phyloP scores from a whole-genome alignment of 2,888 invertebrate species.

The Crepidodera aurea region DNA sequence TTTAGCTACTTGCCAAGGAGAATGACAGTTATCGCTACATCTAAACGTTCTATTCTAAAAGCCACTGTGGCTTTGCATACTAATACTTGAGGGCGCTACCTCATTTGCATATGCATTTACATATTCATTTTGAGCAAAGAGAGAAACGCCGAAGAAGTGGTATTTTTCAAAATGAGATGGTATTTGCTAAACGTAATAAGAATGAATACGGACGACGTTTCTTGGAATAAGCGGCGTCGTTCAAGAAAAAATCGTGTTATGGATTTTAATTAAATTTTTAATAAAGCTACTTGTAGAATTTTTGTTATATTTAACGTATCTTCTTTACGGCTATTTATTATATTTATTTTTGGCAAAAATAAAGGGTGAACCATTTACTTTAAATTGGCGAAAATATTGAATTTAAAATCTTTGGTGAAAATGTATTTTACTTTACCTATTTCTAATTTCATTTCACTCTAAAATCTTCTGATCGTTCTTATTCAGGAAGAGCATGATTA shows the following conservation, averaged over 20 bases:
- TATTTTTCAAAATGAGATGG: constrained; percentile 22
- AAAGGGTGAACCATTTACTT: too few relatives aligned
- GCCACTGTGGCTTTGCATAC: constrained; percentile 40
- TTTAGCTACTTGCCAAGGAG: constrained; percentile 52
- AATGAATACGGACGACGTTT: background rate
- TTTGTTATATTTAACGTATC: too few relatives aligned
- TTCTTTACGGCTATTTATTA: too few relatives aligned
- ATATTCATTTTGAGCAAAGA: constrained; percentile 34
- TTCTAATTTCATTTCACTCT: too few relatives aligned
- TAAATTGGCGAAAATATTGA: too few relatives aligned
- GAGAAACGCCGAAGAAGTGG: constrained; percentile 32
- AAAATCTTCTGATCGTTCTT: too few relatives aligned
- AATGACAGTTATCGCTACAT: constrained; percentile 54
- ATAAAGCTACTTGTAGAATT: too few relatives aligned
- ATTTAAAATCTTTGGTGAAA: too few relatives aligned
- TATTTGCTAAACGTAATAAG: background rate
- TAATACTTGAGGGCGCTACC: constrained; percentile 28
- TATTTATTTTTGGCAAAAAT: too few relatives aligned
- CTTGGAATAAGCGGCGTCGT: background rate
- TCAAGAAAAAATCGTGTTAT: background rate
- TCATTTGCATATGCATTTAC: constrained; percentile 39
- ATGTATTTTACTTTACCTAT: too few relatives aligned
- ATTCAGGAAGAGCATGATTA: too few relatives aligned
- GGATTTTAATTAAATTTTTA: background rate
- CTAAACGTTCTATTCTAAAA: constrained; percentile 45